Evolutionary conservation across 1,140 invertebrate species (phyloP).

Genomic region (Panagrolaimus sp.): DNA sequence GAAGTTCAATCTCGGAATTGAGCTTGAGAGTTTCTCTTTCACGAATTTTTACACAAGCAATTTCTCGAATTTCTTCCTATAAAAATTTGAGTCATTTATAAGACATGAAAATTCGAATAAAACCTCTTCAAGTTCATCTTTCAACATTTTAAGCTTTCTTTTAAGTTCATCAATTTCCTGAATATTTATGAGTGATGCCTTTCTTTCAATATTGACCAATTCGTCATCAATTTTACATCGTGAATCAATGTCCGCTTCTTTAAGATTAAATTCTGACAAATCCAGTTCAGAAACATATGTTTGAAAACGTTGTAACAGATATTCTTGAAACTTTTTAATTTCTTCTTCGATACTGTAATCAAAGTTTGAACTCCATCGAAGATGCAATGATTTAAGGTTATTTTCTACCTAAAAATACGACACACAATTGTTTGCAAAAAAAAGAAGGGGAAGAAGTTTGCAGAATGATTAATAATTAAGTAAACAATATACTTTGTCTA

Average conservation of each 20-base stretch:
- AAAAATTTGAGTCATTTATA: not conserved
- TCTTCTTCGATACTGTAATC: not conserved
- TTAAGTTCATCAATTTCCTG: not conserved
- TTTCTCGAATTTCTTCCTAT: conserved; percentile 11
- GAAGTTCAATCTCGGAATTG: conserved; percentile 10
- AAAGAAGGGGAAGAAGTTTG: too few species aligned
- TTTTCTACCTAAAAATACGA: conserved; percentile 4
- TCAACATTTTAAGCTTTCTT: conserved; percentile 3
- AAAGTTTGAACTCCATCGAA: not conserved
- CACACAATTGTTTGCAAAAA: not conserved
- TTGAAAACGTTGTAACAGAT: conserved; percentile 2
- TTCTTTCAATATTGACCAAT: too few species aligned
- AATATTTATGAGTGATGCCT: too few species aligned
- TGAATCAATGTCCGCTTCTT: not conserved
- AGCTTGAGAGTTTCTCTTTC: not conserved
- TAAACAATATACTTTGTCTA: conserved; percentile 3
- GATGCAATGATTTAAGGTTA: not conserved
- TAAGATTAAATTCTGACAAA: not conserved
- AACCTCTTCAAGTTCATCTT: conserved; percentile 9
- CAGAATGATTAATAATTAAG: too few species aligned
- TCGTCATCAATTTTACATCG: not conserved
- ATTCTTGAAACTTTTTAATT: not conserved
- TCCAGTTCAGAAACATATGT: conserved; percentile 1
- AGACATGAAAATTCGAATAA: not conserved
- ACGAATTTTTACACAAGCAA: not conserved